Evolutionary conservation across 2,888 invertebrate species (phyloP), one percentile per base, ranked within the genome.

Genomic region (Mesorhabditis belari): DNA sequence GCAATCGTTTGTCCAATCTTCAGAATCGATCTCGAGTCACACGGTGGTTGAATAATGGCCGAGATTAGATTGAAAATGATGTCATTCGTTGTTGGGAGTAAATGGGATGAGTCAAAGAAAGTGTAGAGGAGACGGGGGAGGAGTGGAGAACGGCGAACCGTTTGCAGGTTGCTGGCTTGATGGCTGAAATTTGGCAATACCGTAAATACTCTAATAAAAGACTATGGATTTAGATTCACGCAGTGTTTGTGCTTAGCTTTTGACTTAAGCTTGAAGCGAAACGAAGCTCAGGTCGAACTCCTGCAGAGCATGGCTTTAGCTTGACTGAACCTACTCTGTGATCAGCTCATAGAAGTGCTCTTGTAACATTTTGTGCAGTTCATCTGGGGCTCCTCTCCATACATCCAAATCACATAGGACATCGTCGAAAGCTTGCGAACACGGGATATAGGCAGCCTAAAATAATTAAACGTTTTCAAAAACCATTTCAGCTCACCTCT

Each of bases 351-450:
- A 87, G 66, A 96, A 86, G 83, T 96, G 96, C 82, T 98, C 96
- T 70, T 94, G 86, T 55, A 98, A 86, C 0, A 95, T 92, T 71
- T 92, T 88, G 74, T 95, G 87, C 17, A 98, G 85, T 70, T 95
- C 95, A 58, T 90, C 90, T 0, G 94, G 93, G 2, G 94, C 92
- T 77, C 92, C 91, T 73, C 91, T 89, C 95, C 96, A 96, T 19
- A 87, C 89, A 85, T 87, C 86, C 49, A 87, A 80, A 76, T 87
- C 87, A 79, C 86, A 86, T 6, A 87, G 83, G 2, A 87, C 80
- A 80, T 87, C 87, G 64, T 91, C 90, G 83, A 96, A 96, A 35
- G 95, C 94, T 4, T 89, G 89, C 63, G 29, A 53, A 17, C 21
- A 64, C 2, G 94, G 92, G 81, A 94, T 93, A 51, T 90, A 88